Evolutionary conservation across 2,797 vertebrate genomes (phyloP).

Genomic region (Phrynocephalus forsythii): DNA sequence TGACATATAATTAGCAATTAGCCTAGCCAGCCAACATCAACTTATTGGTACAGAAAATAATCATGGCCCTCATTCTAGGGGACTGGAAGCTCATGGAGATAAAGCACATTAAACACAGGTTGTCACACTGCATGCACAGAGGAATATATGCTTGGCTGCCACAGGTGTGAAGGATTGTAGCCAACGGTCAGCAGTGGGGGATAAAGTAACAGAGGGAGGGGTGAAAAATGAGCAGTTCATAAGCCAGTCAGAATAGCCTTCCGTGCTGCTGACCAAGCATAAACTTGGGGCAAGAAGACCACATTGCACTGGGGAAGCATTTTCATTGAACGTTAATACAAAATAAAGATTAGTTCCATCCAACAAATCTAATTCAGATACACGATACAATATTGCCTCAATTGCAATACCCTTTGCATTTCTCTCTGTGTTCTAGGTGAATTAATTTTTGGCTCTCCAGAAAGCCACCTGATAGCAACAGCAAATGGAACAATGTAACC

Average conservation of each 20-base stretch:
- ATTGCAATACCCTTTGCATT: constrained; percentile 28
- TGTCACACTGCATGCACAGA: constrained; percentile 34
- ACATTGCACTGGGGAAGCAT: not conserved
- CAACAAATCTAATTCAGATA: constrained; percentile 8
- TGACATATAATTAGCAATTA: accelerated
- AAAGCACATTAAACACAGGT: constrained; percentile 62
- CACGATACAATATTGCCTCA: not conserved
- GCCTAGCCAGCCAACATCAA: constrained; percentile 25
- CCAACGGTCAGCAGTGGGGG: constrained; percentile 20
- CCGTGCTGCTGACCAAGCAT: constrained; percentile 42
- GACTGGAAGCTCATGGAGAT: constrained; percentile 64
- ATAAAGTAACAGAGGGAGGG: constrained; percentile 21
- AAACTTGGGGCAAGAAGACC: constrained; percentile 33
- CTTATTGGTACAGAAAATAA: constrained; percentile 37
- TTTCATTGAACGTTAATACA: constrained; percentile 24
- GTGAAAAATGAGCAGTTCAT: constrained; percentile 35
- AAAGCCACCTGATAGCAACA: constrained; percentile 27
- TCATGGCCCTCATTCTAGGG: constrained; percentile 54
- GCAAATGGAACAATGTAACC: constrained; percentile 19
- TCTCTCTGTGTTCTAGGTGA: constrained; percentile 41
- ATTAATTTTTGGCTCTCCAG: constrained; percentile 39
- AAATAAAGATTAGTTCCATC: constrained; percentile 31
- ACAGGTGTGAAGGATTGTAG: constrained; percentile 2
- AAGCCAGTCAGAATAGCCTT: not conserved
- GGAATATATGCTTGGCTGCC: constrained; percentile 47